phyloP scores from a whole-genome alignment of 2,113 vertebrate genomes.

The Paratilapia polleni region DNA sequence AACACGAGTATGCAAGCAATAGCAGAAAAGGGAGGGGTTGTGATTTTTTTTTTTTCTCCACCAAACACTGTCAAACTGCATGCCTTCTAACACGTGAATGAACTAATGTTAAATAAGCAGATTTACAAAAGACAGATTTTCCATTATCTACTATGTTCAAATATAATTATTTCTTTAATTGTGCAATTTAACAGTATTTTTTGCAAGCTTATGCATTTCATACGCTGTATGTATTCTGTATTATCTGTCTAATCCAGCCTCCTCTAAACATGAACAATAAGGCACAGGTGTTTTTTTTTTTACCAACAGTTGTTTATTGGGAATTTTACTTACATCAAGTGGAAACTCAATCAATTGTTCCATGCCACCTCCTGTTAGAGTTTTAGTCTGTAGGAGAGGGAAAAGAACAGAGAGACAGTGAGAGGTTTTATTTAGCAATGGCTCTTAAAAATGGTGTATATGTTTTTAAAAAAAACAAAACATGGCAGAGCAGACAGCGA shows the following conservation, averaged over 20 bases:
- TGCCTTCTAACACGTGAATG: conserved; percentile 19
- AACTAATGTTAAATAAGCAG: not conserved
- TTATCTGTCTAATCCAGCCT: not conserved
- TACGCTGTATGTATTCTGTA: not conserved
- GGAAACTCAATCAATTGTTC: conserved; percentile 63
- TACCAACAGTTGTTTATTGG: not conserved
- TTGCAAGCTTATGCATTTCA: not conserved
- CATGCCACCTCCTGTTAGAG: conserved; percentile 87
- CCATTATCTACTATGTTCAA: not conserved
- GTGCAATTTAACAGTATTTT: not conserved
- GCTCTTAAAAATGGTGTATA: not conserved
- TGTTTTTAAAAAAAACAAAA: not conserved
- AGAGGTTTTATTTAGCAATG: not conserved
- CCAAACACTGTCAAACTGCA: not conserved
- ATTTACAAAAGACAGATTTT: not conserved
- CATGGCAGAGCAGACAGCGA: not conserved
- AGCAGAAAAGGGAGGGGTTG: not conserved
- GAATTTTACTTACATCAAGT: not conserved
- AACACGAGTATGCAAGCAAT: conserved; percentile 6
- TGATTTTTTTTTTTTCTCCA: not conserved
- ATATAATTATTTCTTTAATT: not conserved
- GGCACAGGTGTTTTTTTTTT: conserved; percentile 6
- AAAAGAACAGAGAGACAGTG: not conserved
- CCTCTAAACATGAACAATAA: not conserved
- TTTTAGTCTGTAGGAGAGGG: conserved; percentile 85